Evolutionary conservation across 1,140 invertebrate genomes (phyloP).

Genomic region (Maniola jurtina): DNA sequence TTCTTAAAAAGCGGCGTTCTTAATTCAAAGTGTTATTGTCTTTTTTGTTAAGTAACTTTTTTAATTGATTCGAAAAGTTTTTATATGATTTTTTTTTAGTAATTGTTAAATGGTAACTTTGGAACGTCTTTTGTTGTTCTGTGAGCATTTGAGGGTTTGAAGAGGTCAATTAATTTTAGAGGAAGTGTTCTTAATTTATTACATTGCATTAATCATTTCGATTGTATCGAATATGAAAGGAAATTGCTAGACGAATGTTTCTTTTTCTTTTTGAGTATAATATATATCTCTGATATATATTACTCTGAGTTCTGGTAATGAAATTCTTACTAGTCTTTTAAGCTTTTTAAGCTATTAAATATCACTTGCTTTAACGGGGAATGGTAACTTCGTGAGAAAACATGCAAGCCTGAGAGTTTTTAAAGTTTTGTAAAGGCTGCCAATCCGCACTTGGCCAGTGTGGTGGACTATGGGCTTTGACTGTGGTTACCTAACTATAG

Average conservation of each 20-base stretch:
- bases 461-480: neutral
- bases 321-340: no score
- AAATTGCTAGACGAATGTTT: neutral
- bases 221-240: neutral
- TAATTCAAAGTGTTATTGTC: constrained; percentile 5
- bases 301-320: neutral
- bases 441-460: no score
- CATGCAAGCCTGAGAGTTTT: no score
- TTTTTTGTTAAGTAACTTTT: neutral
- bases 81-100: neutral
- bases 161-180: constrained; percentile 9
- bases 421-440: no score
- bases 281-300: neutral
- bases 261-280: neutral
- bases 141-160: constrained; percentile 5
- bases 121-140: neutral
- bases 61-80: constrained; percentile 1
- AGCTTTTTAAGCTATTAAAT: no score
- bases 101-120: constrained; percentile 3
- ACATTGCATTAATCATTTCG: constrained; percentile 8
- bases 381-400: no score
- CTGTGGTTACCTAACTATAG: no score
- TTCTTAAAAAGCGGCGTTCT: constrained; percentile 7
- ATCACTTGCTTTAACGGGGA: no score
- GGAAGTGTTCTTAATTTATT: constrained; percentile 9